phyloP scores from a whole-genome alignment of 2,888 invertebrate genomes.

The Atrina japonica region DNA sequence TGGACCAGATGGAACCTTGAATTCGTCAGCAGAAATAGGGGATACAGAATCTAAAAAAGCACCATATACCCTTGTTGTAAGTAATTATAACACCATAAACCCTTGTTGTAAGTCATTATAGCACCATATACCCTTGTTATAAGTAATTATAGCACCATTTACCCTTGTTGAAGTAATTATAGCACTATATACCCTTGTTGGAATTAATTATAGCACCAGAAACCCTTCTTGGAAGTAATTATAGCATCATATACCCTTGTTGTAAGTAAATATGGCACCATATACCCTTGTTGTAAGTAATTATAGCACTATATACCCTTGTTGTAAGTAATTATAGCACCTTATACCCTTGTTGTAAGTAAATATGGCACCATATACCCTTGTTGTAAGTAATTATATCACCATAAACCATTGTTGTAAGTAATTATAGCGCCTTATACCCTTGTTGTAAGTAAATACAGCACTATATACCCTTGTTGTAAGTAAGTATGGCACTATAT shows the following conservation, averaged over 20 bases:
- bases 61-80: conserved; percentile 85
- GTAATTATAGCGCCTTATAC: no score
- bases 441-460: no score
- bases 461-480: no score
- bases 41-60: conserved; percentile 83
- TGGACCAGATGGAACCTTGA: conserved; percentile 82
- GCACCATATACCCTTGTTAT: background rate
- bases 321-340: background rate
- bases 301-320: no score
- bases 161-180: background rate
- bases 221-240: background rate
- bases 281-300: background rate
- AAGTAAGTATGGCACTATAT: no score
- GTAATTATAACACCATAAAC: conserved; percentile 67
- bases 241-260: background rate
- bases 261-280: background rate
- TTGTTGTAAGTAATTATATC: background rate
- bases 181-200: background rate
- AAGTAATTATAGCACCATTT: background rate
- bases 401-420: no score
- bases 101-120: no score
- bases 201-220: background rate
- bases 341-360: background rate
- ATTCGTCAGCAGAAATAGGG: conserved; percentile 83
- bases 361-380: background rate